Evolutionary conservation across 2,888 invertebrate genomes (phyloP).

Genomic region (Hyposoter dolosus): DNA sequence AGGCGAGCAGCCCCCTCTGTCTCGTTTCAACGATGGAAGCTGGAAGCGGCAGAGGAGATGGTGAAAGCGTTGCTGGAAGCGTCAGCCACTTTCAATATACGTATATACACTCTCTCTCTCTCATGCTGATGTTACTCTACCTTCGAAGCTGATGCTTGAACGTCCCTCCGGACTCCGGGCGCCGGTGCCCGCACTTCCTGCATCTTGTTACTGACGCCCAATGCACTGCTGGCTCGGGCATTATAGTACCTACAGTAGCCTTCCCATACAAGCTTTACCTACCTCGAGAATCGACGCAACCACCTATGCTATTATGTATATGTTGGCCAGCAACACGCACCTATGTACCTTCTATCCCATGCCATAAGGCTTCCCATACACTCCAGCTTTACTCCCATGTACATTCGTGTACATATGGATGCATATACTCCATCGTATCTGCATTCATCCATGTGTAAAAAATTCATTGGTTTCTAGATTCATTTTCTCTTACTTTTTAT

Average conservation of each 20-base stretch:
- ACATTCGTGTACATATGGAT: not conserved
- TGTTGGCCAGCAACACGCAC: conserved; percentile 11
- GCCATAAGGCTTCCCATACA: not conserved
- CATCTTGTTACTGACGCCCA: conserved; percentile 83
- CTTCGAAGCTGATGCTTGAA: conserved; percentile 45
- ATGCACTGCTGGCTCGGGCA: conserved; percentile 81
- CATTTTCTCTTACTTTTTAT: too few species aligned
- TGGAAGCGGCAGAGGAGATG: conserved; percentile 60
- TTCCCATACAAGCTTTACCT: conserved; percentile 40
- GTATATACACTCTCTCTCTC: conserved; percentile 23
- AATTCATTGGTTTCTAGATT: not conserved
- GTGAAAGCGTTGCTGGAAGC: conserved; percentile 66
- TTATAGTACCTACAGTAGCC: conserved; percentile 77
- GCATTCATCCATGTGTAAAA: not conserved
- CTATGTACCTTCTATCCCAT: conserved; percentile 11
- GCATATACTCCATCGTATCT: not conserved
- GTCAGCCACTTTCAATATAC: conserved; percentile 42
- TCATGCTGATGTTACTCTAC: conserved; percentile 36
- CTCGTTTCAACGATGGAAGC: conserved; percentile 56
- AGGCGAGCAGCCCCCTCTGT: conserved; percentile 32
- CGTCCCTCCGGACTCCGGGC: conserved; percentile 71
- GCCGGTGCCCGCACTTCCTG: conserved; percentile 81
- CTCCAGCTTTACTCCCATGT: not conserved
- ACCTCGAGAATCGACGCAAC: conserved; percentile 29
- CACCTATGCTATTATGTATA: conserved; percentile 24